These are phyloP conservation scores for Mastacembelus armatus DNA, from an alignment of 2,797 vertebrate species.

Conservation along the genomic window DNA sequence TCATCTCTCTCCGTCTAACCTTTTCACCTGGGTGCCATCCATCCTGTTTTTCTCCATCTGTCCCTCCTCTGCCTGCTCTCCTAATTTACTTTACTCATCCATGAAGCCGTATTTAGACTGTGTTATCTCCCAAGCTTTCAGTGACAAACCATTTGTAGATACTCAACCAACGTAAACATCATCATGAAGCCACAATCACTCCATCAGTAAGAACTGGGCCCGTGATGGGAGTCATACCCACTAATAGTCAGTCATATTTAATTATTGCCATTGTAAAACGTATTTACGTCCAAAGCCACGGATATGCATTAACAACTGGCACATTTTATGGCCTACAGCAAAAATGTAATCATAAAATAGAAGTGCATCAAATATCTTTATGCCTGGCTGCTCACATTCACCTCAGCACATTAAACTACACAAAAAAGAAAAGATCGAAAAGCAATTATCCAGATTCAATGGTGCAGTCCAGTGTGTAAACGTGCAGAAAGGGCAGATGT, in stretches of 20 bases:
- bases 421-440: constrained; percentile 5
- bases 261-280: constrained; percentile 34
- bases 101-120: constrained; percentile 54
- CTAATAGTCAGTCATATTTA: constrained; percentile 31
- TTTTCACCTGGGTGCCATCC: constrained; percentile 58
- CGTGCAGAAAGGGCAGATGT: too few relatives aligned
- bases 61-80: constrained; percentile 18
- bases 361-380: constrained; percentile 5
- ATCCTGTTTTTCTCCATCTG: constrained; percentile 61
- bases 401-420: constrained; percentile 15
- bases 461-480: not conserved
- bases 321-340: constrained; percentile 42
- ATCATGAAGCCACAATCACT: constrained; percentile 22
- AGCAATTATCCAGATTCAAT: constrained; percentile 3
- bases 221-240: constrained; percentile 17
- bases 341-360: constrained; percentile 50
- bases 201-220: not conserved
- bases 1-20: constrained; percentile 27
- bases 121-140: constrained; percentile 50
- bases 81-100: constrained; percentile 54
- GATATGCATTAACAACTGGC: constrained; percentile 4
- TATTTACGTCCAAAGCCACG: constrained; percentile 25
- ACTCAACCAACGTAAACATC: constrained; percentile 43
- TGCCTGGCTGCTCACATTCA: constrained; percentile 47
- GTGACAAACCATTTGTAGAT: constrained; percentile 36